A percentile compares a stretch with the other conserved stretches of the same genome.
Evolutionary conservation across 2,797 vertebrate genomes (phyloP).

Genomic region (Chiroxiphia lanceolata): DNA sequence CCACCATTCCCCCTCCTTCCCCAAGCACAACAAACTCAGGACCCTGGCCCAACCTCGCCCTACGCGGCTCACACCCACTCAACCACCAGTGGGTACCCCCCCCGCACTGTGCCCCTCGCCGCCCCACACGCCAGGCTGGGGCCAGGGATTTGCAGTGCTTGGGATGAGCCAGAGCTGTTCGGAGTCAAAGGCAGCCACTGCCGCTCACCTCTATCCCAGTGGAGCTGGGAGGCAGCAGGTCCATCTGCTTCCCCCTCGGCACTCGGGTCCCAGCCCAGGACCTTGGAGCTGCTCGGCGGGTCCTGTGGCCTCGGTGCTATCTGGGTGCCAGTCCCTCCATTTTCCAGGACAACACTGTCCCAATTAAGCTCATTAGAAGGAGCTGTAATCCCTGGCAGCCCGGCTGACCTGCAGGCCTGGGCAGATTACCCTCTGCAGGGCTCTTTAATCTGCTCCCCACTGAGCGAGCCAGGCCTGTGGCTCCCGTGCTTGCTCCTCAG

Average conservation of each 20-base stretch:
- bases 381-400: conserved; percentile 57
- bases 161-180: fast-evolving
- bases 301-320: not conserved
- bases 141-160: not conserved
- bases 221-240: not conserved
- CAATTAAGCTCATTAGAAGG: conserved; percentile 67
- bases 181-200: not conserved
- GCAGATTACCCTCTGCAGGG: conserved; percentile 50
- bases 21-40: not conserved
- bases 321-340: not conserved
- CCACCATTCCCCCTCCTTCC: fast-evolving
- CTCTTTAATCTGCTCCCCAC: conserved; percentile 54
- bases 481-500: not conserved
- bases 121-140: fast-evolving
- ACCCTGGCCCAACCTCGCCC: not conserved
- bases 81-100: fast-evolving
- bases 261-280: not conserved
- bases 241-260: not conserved
- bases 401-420: not conserved
- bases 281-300: fast-evolving
- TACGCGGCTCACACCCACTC: not conserved
- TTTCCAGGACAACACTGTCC: conserved; percentile 60
- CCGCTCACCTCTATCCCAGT: not conserved
- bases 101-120: fast-evolving
- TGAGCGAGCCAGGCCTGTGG: not conserved